These are phyloP conservation scores for Arge pagana DNA, from an alignment of 2,888 invertebrate genomes.

Conservation along the genomic window DNA sequence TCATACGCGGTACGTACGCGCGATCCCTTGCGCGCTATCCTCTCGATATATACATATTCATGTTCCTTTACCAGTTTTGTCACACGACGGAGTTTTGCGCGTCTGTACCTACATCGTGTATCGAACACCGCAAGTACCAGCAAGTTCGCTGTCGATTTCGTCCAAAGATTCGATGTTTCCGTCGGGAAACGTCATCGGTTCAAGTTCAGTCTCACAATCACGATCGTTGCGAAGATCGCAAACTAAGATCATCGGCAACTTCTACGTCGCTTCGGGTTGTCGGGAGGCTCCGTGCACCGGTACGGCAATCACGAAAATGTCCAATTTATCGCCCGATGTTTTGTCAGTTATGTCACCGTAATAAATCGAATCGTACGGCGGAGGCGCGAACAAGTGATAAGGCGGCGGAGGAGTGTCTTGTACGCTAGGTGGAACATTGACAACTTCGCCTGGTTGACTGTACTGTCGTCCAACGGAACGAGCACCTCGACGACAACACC, in stretches of 20 bases:
- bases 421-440: conserved; percentile 32
- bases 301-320: conserved; percentile 60
- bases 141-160: too few species aligned
- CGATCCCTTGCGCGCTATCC: too few species aligned
- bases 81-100: too few species aligned
- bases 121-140: too few species aligned
- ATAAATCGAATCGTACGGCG: conserved; percentile 61
- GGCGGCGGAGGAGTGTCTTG: conserved; percentile 61
- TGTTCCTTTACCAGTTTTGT: too few species aligned
- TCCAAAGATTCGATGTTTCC: too few species aligned
- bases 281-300: conserved; percentile 51
- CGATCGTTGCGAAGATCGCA: neutral
- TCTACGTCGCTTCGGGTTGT: conserved; percentile 25
- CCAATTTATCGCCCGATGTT: conserved; percentile 49
- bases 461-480: conserved; percentile 46
- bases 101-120: too few species aligned
- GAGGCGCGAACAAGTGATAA: conserved; percentile 64
- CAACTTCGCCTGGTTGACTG: conserved; percentile 41
- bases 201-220: conserved; percentile 6
- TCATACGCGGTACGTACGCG: too few species aligned
- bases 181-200: too few species aligned
- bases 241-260: neutral
- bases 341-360: conserved; percentile 57
- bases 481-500: conserved; percentile 61
- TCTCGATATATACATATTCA: too few species aligned